phyloP scores from a whole-genome alignment of 2,797 vertebrate species.

The Heterohyrax brucei region DNA sequence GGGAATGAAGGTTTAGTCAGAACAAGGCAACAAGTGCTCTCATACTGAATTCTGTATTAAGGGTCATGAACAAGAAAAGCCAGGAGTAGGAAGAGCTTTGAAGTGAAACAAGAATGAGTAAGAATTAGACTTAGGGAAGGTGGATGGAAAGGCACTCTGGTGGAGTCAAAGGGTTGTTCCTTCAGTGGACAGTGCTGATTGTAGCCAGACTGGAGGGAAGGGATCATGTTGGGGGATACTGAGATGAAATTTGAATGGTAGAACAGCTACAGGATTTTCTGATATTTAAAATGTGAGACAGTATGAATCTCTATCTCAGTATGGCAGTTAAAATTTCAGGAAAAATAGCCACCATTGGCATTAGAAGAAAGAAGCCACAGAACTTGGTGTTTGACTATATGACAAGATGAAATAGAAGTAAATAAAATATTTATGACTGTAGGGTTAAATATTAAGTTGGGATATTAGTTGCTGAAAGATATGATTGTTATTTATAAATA shows the following conservation, averaged over 20 bases:
- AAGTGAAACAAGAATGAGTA: not conserved
- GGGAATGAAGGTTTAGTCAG: not conserved
- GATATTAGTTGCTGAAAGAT: not conserved
- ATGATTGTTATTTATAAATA: not conserved
- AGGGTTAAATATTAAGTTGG: not conserved
- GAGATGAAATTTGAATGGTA: not conserved
- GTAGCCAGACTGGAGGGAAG: not conserved
- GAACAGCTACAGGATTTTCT: not conserved
- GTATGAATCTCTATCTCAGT: not conserved
- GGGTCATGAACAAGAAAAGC: not conserved
- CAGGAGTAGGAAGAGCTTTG: not conserved
- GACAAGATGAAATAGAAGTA: not conserved
- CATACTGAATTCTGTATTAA: not conserved
- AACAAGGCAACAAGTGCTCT: not conserved
- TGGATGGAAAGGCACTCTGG: not conserved
- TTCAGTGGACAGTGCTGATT: not conserved
- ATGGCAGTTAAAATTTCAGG: not conserved
- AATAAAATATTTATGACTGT: not conserved
- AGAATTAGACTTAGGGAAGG: not conserved
- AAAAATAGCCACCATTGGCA: not conserved
- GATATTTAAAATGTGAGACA: not conserved
- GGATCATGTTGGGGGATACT: rapidly evolving
- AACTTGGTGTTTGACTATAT: not conserved
- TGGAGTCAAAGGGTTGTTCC: not conserved
- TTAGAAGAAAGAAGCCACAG: slow-evolving; percentile 7